Evolutionary conservation across 2,113 vertebrate genomes (phyloP), one percentile per base, ranked within the genome.

Genomic region (Regulus satrapa): DNA sequence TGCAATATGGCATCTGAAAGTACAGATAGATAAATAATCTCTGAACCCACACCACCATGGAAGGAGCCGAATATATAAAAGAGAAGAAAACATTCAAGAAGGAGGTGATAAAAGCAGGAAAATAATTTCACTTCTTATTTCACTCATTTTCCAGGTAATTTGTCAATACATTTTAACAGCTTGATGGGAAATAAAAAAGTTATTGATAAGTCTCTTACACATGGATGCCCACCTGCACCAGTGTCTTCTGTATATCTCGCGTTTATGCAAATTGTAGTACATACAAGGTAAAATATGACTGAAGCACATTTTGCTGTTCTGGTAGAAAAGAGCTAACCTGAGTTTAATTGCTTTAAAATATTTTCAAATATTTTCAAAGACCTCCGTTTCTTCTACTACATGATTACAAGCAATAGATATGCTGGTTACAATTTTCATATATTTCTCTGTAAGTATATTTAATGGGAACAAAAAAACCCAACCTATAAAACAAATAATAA

Each of bases 141-240:
- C 34, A 54, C 9, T 86, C 24, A 71, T 75, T 61, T 68, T 69
- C 55, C 20, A 55, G 28, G 71, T 46, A 83, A 85, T 80, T 90
- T 94, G 51, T 86, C 79, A 73, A 93, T 43, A 92, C 10, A 36
- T 73, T 90, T 93, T 66, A 93, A 86, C 67, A 84, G 63, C 20
- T 69, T 93, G 46, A 51, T n/a, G 23, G 17, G 3, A 31, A 63
- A 66, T 76, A 51, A 80, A 34, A 68, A 85, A 51, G 25, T 58
- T 76, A 36, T 48, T 16, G 49, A 26, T 55, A 62, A 86, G 54
- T 58, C 36, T 82, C 62, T 82, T 68, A 64, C 14, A 64, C 38
- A 58, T 31, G 51, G 17, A 88, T 0, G 0, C 58, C 90, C 66
- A 90, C 82, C 85, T 88, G 48, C 75, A 51, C 38, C 59, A 85